These are phyloP conservation scores for Neopipo cinnamomea DNA, from an alignment of 2,113 vertebrate genomes.

Conservation along the genomic window DNA sequence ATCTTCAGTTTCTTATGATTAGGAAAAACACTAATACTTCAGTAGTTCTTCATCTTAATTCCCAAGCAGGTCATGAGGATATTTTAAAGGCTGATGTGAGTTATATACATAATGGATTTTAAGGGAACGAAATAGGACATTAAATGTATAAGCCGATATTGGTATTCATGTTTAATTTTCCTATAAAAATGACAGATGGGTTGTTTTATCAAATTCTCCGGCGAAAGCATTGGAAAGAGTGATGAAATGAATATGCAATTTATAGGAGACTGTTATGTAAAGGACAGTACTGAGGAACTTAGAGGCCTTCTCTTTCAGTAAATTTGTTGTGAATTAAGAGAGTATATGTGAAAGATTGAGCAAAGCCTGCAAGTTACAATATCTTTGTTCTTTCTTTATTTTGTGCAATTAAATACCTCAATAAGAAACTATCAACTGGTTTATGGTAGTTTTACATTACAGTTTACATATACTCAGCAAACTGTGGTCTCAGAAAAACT, in stretches of 20 bases:
- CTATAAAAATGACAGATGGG: background rate
- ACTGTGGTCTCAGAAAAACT: background rate
- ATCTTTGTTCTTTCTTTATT: background rate
- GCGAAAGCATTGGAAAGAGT: background rate
- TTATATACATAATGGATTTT: conserved; percentile 29
- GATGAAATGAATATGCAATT: conserved; percentile 9
- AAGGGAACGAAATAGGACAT: background rate
- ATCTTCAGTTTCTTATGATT: background rate
- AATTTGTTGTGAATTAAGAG: background rate
- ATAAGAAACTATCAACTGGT: background rate
- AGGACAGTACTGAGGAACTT: background rate
- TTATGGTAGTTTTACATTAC: background rate
- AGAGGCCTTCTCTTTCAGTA: background rate
- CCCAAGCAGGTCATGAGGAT: background rate
- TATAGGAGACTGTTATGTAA: background rate
- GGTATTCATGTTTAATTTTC: conserved; percentile 27
- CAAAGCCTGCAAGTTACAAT: background rate
- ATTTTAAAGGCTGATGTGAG: conserved; percentile 24
- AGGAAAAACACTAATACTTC: background rate
- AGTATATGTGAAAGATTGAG: background rate
- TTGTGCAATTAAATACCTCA: background rate
- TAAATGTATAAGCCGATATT: background rate
- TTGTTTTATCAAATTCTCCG: conserved; percentile 22
- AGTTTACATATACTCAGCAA: background rate
- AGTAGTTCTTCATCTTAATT: conserved; percentile 3